Conservation (phyloP, 53 echinoderm and acorn worm genomes). For the Arbacia lixula region DNA sequence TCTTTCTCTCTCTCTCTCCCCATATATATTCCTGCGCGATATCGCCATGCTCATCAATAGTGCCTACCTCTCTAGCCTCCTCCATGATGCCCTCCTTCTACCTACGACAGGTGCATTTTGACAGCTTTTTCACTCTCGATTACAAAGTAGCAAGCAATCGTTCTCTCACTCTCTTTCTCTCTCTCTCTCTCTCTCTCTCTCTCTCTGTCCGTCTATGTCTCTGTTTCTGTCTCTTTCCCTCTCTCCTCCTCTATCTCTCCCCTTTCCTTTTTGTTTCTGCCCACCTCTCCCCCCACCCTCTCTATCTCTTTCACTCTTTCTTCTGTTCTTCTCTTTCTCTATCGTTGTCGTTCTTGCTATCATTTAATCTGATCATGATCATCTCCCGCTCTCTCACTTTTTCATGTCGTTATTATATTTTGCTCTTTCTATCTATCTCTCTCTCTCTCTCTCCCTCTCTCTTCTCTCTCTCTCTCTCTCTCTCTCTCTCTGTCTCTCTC, state of each 20-base stretch:
- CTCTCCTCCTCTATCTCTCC: neutral
- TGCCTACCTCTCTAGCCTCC: no score
- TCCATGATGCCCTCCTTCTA: no score
- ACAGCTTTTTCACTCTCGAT: no score
- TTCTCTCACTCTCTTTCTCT: neutral
- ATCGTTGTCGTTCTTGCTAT: neutral
- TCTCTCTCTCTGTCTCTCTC: neutral
- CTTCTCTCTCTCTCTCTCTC: neutral
- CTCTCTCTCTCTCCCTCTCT: neutral
- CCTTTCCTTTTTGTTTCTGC: neutral
- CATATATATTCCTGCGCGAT: neutral
- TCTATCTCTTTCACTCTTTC: neutral
- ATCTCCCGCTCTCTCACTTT: neutral
- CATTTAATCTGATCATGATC: no score
- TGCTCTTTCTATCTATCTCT: neutral
- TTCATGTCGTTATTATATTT: neutral
- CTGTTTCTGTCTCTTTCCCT: neutral
- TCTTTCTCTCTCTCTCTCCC: neutral
- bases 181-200: neutral
- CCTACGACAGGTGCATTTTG: no score
- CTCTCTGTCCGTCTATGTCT: neutral
- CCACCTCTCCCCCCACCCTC: neutral
- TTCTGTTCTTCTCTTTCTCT: neutral
- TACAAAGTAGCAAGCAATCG: no score
- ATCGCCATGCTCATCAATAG: neutral